Base-by-base conservation (phyloP, 2,888 invertebrate species). In the Euzophera pinguis region DNA sequence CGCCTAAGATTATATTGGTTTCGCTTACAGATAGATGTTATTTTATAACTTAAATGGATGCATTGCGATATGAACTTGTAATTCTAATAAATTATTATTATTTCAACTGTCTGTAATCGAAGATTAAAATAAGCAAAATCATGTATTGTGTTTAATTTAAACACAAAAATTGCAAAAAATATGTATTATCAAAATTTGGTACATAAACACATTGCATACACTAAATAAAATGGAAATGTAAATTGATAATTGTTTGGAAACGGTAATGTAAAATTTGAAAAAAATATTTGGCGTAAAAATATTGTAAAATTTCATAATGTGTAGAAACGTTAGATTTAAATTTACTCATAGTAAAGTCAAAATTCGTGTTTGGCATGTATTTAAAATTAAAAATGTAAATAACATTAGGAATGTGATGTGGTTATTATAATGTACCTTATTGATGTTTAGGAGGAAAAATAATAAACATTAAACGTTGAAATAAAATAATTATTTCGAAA, bases 351-450 rank as follows among this genome's bases (percentile, higher is more conserved):
- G 76, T 74, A 81, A 75, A 64, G 86, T 85, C 84, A 78, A 88
- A 87, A 88, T 83, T 84, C 76, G 69, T 76, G 78, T 89, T 89
- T 87, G 88, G 86, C 86, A 73, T 76, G 75, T 84, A 83, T 76
- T 73, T 71, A 76, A 75, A 72, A 68, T 68, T 65, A 64, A 67
- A 60, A 76, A 69, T 88, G 86, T 87, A 87, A 68, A 87, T 87
- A 88, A 67, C 63, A 57, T 70, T 87, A 87, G 85, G 73, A 64
- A 78, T 75, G 88, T 90, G 83, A 84, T 73, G 87, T 86, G 86
- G 80, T 77, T 77, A 80, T 71, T 68, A 75, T 63, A 62, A 63
- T 76, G 79, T 84, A 83, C 82, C 82, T 81, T 77, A 77, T 86
- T 64, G 77, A 67, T 86, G 84, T 86, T 82, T 84, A 84, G 81